A percentile compares a stretch with the other conserved stretches of the same genome.
Evolutionary conservation across 2,888 invertebrate species (phyloP).

Genomic region (Lycia hirtaria): DNA sequence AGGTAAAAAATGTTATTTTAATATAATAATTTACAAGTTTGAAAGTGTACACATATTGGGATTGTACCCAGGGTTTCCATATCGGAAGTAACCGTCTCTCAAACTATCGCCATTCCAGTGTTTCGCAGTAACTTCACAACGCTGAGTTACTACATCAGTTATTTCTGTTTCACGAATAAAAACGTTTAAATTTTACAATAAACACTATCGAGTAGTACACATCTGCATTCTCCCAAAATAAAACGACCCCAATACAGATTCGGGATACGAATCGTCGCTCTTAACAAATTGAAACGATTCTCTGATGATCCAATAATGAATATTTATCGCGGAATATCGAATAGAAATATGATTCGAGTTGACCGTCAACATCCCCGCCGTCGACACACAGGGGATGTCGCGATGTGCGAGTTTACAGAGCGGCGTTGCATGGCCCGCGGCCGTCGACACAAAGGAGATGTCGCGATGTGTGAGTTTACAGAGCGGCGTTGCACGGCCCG

Average conservation of each 20-base stretch:
- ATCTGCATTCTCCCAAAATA: neutral
- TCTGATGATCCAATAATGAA: constrained; percentile 31
- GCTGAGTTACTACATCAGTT: too few relatives aligned
- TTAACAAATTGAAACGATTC: constrained; percentile 18
- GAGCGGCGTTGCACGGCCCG: neutral
- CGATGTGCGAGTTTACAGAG: neutral
- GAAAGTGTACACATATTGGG: too few relatives aligned
- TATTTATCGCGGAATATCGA: constrained; percentile 27
- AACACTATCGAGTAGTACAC: neutral
- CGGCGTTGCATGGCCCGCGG: neutral
- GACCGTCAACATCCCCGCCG: constrained; percentile 10
- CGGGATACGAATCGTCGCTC: neutral
- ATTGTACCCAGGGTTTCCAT: too few relatives aligned
- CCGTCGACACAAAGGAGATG: constrained; percentile 19
- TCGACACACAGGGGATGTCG: constrained; percentile 18
- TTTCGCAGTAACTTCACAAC: too few relatives aligned
- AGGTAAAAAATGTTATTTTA: too few relatives aligned
- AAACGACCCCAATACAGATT: neutral
- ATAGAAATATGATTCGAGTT: constrained; percentile 10
- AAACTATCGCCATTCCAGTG: too few relatives aligned
- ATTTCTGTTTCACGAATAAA: neutral
- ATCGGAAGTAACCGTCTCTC: too few relatives aligned
- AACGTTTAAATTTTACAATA: neutral
- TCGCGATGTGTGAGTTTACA: constrained; percentile 2
- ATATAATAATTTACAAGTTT: too few relatives aligned